Evolutionary conservation across 1,140 invertebrate genomes (phyloP).

Genomic region (Cydia fagiglandana): DNA sequence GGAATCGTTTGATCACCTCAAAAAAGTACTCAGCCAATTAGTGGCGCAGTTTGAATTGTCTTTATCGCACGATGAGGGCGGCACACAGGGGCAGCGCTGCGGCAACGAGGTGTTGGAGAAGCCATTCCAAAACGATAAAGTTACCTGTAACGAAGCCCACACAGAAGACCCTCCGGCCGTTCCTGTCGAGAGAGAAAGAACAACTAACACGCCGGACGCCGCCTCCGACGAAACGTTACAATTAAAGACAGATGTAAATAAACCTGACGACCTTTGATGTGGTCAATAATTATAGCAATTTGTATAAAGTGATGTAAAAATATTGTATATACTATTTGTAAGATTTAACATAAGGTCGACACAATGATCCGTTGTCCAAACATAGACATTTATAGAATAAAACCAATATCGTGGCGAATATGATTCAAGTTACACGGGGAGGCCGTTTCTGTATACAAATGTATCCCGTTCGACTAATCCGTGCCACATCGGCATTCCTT

Average conservation of each 20-base stretch:
- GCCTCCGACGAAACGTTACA: neutral
- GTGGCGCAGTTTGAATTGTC: constrained; percentile 68
- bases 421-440: neutral
- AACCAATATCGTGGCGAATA: neutral
- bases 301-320: constrained; percentile 37
- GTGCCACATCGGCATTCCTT: constrained; percentile 2
- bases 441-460: neutral
- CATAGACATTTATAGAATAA: neutral
- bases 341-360: constrained; percentile 35
- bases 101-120: constrained; percentile 31
- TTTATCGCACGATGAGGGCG: constrained; percentile 49
- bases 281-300: constrained; percentile 33
- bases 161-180: constrained; percentile 27
- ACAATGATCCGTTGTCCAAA: neutral
- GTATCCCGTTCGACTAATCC: neutral
- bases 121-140: constrained; percentile 39
- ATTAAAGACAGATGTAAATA: neutral
- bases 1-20: constrained; percentile 66
- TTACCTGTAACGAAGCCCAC: constrained; percentile 34
- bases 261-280: constrained; percentile 38
- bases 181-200: constrained; percentile 31
- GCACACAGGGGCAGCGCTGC: constrained; percentile 37
- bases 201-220: neutral
- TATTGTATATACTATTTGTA: constrained; percentile 41
- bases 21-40: constrained; percentile 63